Conservation (phyloP, 2,113 vertebrate species). For the Thalassoma bifasciatum region DNA sequence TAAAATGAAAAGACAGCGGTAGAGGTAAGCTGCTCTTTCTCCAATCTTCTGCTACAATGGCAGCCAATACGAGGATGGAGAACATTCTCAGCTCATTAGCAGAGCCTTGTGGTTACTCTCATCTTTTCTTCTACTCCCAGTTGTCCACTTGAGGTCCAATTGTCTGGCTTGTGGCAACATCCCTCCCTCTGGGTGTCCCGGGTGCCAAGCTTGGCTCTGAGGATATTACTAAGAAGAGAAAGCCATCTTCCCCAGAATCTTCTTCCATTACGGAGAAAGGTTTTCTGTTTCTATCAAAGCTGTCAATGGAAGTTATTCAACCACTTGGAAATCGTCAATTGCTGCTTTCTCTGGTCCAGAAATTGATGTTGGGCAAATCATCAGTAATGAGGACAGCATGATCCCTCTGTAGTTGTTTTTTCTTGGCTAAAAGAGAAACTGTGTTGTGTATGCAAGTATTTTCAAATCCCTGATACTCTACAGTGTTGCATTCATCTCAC, state of each 20-base stretch:
- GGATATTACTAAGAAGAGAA: constrained; percentile 60
- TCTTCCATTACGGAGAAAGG: constrained; percentile 66
- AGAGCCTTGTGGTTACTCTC: constrained; percentile 39
- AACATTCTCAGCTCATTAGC: constrained; percentile 50
- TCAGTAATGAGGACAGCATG: constrained; percentile 45
- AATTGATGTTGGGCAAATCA: constrained; percentile 54
- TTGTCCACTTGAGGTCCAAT: constrained; percentile 50
- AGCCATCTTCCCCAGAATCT: constrained; percentile 56
- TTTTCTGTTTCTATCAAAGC: constrained; percentile 63
- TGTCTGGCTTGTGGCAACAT: constrained; percentile 43
- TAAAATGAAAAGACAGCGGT: constrained; percentile 15
- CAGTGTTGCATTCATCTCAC: constrained; percentile 16
- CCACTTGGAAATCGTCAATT: constrained; percentile 65
- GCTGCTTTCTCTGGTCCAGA: constrained; percentile 35
- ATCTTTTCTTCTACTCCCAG: constrained; percentile 44
- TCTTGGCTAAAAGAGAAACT: constrained; percentile 45
- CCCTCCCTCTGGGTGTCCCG: constrained; percentile 40
- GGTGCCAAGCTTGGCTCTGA: constrained; percentile 65
- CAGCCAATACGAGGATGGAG: constrained; percentile 34
- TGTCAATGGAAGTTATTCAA: constrained; percentile 70
- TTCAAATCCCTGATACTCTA: constrained; percentile 14
- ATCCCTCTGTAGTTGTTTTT: constrained; percentile 36
- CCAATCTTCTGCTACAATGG: constrained; percentile 16
- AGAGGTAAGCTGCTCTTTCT: constrained; percentile 6
- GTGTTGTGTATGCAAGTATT: constrained; percentile 24